Conservation (phyloP, 2,113 vertebrate genomes). For the Hippocampus guttulatus region DNA sequence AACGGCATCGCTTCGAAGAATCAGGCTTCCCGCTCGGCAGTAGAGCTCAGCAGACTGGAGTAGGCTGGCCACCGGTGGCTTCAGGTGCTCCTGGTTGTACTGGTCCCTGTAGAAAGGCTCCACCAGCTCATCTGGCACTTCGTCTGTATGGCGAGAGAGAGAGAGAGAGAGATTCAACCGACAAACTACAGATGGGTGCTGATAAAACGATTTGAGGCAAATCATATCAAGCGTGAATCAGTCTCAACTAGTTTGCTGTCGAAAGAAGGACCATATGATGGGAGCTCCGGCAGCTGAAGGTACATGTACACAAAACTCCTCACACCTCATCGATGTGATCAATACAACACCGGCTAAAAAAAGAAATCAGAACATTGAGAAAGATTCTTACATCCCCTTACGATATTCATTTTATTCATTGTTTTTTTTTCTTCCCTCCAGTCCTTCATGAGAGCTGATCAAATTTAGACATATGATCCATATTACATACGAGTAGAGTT, state of each 20-base stretch:
- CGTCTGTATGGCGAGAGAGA: conserved; percentile 71
- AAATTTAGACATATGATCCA: too few relatives aligned
- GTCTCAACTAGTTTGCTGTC: background rate
- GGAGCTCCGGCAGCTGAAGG: too few relatives aligned
- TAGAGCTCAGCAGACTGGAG: conserved; percentile 95
- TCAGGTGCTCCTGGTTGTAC: conserved; percentile 96
- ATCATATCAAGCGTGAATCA: background rate
- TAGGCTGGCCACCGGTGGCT: conserved; percentile 88
- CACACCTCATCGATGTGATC: too few relatives aligned
- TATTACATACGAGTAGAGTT: too few relatives aligned
- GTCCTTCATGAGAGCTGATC: too few relatives aligned
- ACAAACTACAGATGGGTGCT: background rate
- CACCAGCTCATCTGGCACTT: conserved; percentile 85
- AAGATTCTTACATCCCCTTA: too few relatives aligned
- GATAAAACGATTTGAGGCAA: background rate
- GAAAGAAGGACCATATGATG: background rate
- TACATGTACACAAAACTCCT: too few relatives aligned
- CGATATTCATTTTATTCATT: too few relatives aligned
- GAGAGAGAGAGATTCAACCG: background rate
- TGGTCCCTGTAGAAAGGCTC: conserved; percentile 95
- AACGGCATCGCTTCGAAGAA: conserved; percentile 93
- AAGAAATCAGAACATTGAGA: too few relatives aligned
- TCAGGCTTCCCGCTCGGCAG: conserved; percentile 94
- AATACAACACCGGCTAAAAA: too few relatives aligned
- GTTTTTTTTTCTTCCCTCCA: too few relatives aligned